A percentile compares a stretch with the other conserved stretches of the same genome.
phyloP scores from a whole-genome alignment of 2,113 vertebrate genomes.

The Balaenoptera acutorostrata region DNA sequence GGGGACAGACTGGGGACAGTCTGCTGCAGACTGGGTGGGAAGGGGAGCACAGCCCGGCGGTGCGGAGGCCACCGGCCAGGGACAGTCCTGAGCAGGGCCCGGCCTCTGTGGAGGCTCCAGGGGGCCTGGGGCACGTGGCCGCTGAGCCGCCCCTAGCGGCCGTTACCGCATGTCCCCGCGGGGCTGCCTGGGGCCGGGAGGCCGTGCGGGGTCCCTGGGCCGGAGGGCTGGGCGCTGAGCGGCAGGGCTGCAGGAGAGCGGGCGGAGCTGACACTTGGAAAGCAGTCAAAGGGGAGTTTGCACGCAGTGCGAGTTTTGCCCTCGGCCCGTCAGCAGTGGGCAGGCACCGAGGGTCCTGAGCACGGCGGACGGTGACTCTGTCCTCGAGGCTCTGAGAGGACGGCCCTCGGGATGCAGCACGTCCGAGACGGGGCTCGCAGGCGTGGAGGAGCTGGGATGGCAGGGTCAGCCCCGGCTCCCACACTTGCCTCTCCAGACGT shows the following conservation, averaged over 20 bases:
- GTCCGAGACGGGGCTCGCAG: no score
- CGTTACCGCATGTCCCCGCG: accelerated
- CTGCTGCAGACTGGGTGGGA: not conserved
- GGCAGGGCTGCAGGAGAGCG: accelerated
- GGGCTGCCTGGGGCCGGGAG: not conserved
- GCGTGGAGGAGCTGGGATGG: accelerated
- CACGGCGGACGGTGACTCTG: not conserved
- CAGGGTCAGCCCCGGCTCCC: not conserved
- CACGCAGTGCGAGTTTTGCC: accelerated
- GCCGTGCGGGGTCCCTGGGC: accelerated
- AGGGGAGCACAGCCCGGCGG: not conserved
- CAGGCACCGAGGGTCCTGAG: accelerated
- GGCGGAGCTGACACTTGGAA: accelerated
- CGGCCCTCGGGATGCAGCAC: accelerated
- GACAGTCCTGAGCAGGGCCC: not conserved
- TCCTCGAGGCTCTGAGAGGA: not conserved
- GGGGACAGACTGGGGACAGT: no score
- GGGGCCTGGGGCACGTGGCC: not conserved
- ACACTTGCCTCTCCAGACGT: not conserved
- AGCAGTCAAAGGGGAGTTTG: accelerated
- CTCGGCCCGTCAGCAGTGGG: not conserved
- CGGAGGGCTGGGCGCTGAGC: not conserved
- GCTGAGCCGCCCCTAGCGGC: not conserved
- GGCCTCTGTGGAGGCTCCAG: not conserved
- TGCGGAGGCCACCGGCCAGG: not conserved